Percentiles rank a stretch among this genome's conserved stretches.
Evolutionary conservation across 2,888 invertebrate species (phyloP).

Genomic region (Rhimphoctona megacephalus): DNA sequence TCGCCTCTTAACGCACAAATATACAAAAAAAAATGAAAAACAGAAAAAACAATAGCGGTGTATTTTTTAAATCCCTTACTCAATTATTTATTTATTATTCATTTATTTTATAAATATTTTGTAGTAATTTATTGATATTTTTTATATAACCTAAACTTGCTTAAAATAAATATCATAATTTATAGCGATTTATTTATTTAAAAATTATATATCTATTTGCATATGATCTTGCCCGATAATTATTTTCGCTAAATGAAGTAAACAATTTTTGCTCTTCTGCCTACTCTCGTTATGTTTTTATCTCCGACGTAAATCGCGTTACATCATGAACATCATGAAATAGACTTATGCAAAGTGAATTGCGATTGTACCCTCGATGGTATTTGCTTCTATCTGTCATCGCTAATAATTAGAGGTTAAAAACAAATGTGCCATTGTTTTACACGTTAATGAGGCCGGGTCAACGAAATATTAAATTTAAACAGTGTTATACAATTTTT

Average conservation of each 20-base stretch:
- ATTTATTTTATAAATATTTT: background rate
- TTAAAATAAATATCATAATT: background rate
- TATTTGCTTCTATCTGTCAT: constrained; percentile 15
- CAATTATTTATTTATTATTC: background rate
- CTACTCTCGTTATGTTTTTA: constrained; percentile 12
- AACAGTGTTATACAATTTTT: background rate
- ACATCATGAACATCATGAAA: background rate
- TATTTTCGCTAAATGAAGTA: background rate
- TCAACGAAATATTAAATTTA: background rate
- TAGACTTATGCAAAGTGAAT: constrained; percentile 6
- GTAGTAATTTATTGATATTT: background rate
- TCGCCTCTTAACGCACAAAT: constrained; percentile 18
- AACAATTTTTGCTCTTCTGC: background rate
- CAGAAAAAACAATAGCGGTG: background rate
- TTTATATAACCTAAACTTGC: background rate
- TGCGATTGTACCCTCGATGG: background rate
- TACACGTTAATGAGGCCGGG: background rate
- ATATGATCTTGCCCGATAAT: background rate
- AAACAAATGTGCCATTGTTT: constrained; percentile 15
- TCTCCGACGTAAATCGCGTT: background rate
- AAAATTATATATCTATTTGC: background rate
- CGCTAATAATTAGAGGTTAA: constrained; percentile 9
- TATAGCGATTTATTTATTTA: background rate
- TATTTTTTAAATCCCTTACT: background rate
- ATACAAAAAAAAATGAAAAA: background rate